phyloP scores from a whole-genome alignment of 1,140 invertebrate genomes.

The Drosophila albomicans region DNA sequence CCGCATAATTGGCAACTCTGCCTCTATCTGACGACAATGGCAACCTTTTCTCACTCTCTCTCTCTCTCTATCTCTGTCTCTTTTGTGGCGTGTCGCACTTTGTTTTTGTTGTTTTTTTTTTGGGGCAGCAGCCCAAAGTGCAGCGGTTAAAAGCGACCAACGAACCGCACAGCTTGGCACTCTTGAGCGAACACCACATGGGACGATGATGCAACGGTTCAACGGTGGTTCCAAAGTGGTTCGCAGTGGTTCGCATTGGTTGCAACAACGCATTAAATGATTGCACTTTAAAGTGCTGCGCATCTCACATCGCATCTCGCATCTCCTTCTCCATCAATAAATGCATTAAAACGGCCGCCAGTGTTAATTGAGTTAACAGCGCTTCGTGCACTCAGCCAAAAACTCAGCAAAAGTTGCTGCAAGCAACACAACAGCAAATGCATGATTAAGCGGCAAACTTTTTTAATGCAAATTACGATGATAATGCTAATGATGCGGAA shows the following conservation, averaged over 20 bases:
- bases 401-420: slow-evolving; percentile 1
- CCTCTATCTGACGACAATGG: slow-evolving; percentile 19
- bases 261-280: slow-evolving; percentile 32
- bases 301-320: neutral
- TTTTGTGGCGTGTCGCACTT: no score
- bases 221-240: neutral
- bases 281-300: slow-evolving; percentile 47
- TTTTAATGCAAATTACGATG: no score
- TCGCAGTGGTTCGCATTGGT: neutral
- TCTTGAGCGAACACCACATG: slow-evolving; percentile 21
- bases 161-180: slow-evolving; percentile 20
- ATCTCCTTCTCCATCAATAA: slow-evolving; percentile 26
- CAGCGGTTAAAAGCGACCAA: slow-evolving; percentile 28
- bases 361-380: slow-evolving; percentile 70
- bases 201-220: neutral
- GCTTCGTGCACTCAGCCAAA: slow-evolving; percentile 22
- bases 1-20: slow-evolving; percentile 73
- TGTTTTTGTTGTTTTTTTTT: neutral
- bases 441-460: neutral
- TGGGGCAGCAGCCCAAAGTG: slow-evolving; percentile 7
- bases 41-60: neutral
- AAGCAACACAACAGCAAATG: neutral
- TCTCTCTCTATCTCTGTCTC: neutral
- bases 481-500: no score
- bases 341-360: slow-evolving; percentile 47